These are phyloP conservation scores for Chaenodraco wilsoni DNA, from an alignment of 2,797 vertebrate genomes.

Conservation along the genomic window DNA sequence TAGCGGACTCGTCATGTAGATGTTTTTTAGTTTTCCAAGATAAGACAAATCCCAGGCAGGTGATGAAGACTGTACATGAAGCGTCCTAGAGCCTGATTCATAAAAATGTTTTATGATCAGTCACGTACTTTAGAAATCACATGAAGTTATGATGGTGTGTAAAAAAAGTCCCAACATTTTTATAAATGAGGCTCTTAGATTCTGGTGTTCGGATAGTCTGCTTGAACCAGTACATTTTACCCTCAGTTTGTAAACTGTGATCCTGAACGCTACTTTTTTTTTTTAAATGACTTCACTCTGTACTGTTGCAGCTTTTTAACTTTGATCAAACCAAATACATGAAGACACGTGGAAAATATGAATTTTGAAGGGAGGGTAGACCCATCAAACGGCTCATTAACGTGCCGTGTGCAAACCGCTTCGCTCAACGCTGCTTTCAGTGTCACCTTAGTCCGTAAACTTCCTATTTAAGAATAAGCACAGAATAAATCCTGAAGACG, in stretches of 20 bases:
- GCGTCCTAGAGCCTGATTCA: not conserved
- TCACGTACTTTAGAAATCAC: constrained; percentile 7
- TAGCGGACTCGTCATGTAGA: not conserved
- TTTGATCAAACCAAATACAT: constrained; percentile 59
- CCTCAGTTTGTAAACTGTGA: constrained; percentile 2
- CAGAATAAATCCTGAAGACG: constrained; percentile 1
- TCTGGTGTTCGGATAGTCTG: not conserved
- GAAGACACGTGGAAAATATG: constrained; percentile 39
- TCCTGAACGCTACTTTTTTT: not conserved
- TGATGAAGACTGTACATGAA: not conserved
- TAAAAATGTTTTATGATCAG: not conserved
- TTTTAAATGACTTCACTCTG: not conserved
- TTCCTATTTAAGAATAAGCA: not conserved
- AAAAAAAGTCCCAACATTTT: constrained; percentile 17
- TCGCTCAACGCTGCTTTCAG: not conserved
- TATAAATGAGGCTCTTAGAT: constrained; percentile 3
- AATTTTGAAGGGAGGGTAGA: constrained; percentile 52
- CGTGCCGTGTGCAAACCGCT: constrained; percentile 6
- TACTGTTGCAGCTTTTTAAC: constrained; percentile 39
- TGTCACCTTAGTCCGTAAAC: not conserved
- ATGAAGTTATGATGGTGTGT: not conserved
- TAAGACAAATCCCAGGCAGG: not conserved
- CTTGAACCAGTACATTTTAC: not conserved
- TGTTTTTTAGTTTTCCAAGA: not conserved
- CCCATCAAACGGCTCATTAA: not conserved